These are phyloP conservation scores for Heterodera carotae DNA, from an alignment of 1,140 invertebrate genomes.

Conservation along the genomic window DNA sequence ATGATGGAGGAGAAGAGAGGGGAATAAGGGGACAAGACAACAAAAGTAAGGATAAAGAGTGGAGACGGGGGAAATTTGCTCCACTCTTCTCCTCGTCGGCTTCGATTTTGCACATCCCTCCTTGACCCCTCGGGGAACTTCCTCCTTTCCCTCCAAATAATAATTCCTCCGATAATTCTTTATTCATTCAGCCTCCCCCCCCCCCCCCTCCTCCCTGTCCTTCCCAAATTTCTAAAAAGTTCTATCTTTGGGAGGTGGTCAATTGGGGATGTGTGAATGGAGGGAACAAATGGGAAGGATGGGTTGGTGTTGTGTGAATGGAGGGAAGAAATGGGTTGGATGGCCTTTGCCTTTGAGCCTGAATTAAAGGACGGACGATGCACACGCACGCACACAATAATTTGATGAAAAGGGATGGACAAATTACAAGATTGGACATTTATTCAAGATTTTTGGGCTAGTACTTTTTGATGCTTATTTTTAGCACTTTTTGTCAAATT, in stretches of 20 bases:
- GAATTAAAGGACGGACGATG: neutral
- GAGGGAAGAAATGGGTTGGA: too few species aligned
- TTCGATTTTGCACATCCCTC: slow-evolving; percentile 12
- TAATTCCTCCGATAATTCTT: neutral
- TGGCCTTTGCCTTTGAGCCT: neutral
- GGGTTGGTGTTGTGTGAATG: neutral
- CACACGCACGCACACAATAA: neutral
- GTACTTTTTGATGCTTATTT: neutral
- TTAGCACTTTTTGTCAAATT: too few species aligned
- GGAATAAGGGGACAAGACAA: slow-evolving; percentile 3
- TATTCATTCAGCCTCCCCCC: slow-evolving; percentile 3
- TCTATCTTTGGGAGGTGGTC: neutral
- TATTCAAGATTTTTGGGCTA: too few species aligned
- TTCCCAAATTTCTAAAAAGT: neutral
- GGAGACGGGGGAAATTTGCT: slow-evolving; percentile 1
- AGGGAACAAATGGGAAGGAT: neutral
- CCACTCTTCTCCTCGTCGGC: neutral
- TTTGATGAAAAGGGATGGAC: neutral
- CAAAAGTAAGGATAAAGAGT: neutral
- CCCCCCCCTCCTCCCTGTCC: neutral
- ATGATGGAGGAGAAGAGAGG: neutral
- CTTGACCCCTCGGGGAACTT: slow-evolving; percentile 5
- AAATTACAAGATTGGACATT: neutral
- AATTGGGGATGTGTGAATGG: neutral
- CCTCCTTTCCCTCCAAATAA: slow-evolving; percentile 23